These are phyloP conservation scores for Phallusia fumigata DNA, from an alignment of 23 tunicate genomes.

Conservation along the genomic window DNA sequence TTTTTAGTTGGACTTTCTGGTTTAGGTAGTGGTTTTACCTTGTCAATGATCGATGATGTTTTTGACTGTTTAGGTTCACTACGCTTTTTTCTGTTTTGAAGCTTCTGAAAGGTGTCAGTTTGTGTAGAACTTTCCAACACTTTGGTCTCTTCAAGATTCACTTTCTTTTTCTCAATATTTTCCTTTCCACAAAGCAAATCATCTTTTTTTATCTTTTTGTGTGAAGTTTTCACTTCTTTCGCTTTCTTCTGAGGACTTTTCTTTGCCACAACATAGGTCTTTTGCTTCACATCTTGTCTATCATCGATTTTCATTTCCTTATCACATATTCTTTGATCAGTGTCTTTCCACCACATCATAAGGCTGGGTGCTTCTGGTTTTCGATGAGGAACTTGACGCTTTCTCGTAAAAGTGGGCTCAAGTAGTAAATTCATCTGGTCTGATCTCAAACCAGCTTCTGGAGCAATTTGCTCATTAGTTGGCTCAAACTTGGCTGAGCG, in stretches of 20 bases:
- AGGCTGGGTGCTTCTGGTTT: conserved; percentile 57
- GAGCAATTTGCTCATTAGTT: conserved; percentile 40
- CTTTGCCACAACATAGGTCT: neutral
- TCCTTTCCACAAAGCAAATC: neutral
- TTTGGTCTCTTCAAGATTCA: neutral
- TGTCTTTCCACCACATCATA: conserved; percentile 74
- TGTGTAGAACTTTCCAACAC: conserved; percentile 2
- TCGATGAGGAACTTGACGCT: conserved; percentile 66
- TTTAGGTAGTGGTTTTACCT: neutral
- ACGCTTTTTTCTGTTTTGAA: neutral
- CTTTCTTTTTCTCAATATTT: neutral
- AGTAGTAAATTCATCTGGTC: conserved; percentile 55
- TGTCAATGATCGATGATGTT: neutral
- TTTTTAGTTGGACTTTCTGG: conserved; percentile 22
- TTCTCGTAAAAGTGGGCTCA: conserved; percentile 74
- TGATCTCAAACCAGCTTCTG: conserved; percentile 87
- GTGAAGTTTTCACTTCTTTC: neutral
- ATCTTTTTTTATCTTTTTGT: neutral
- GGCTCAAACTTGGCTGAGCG: conserved; percentile 68
- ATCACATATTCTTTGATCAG: neutral
- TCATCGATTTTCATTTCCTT: neutral
- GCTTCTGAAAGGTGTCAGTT: neutral
- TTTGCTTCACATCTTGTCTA: neutral
- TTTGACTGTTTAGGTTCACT: neutral
- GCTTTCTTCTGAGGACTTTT: neutral